Evolutionary conservation across 2,113 vertebrate genomes (phyloP), one percentile per base, ranked within the genome.

Genomic region (Erpornis zantholeuca): DNA sequence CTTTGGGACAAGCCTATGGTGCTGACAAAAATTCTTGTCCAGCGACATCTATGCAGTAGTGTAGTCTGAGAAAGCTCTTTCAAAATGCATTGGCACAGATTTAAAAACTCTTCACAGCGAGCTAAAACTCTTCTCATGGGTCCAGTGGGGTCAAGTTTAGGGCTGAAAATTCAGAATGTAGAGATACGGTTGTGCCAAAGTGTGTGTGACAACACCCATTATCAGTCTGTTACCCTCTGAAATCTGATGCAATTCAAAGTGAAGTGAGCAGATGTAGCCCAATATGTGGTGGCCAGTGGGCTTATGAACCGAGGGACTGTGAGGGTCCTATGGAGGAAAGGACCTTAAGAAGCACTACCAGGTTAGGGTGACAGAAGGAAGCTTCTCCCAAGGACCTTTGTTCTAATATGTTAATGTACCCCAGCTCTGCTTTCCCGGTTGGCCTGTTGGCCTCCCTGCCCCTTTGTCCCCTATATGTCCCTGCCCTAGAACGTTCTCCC

Each of bases 221-320:
- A 86, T 22, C 59, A 75, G 53, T 10, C 65, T 87, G 77, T 47
- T 69, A 45, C n/a, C 21, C 42, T 65, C 33, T 21, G 42, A 45
- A 86, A 75, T 71, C 60, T 35, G 65, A 85, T 47, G 65, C 40
- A 90, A 79, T 76, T 66, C 69, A 33, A 92, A 93, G 45, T 76
- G 72, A 86, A 90, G 53, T 8, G 61, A 96, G 77, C 90, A 93
- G 90, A 92, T 96, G 69, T 57, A 93, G 57, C 53, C 68, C 54
- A 77, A 89, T 84, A 33, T 28, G 35, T 29, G 38, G 38, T 38
- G 38, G 38, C 38, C 38, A 38, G 38, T 38, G 38, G 38, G 38
- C 38, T 38, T 38, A 38, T 38, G 9, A 38, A 38, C 38, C 12
- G 38, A 38, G 38, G 38, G 38, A 38, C 38, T 12, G 12, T 38